These are phyloP conservation scores for Catharus minimus DNA, from an alignment of 2,113 vertebrate species.

Conservation along the genomic window DNA sequence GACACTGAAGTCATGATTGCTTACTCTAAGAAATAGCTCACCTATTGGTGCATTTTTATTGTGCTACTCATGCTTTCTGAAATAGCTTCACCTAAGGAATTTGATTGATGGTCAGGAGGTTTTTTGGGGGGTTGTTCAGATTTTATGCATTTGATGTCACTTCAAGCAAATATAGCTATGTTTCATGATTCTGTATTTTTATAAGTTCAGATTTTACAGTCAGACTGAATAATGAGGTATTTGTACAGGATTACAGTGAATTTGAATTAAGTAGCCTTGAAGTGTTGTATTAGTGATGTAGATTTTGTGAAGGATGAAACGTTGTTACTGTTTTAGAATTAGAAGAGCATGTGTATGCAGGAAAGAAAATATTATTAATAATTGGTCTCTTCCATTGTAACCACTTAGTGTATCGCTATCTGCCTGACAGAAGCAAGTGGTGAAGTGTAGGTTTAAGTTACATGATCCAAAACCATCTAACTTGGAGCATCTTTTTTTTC, in stretches of 20 bases:
- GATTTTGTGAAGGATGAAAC: not conserved
- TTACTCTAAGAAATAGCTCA: not conserved
- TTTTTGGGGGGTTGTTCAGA: rapidly evolving
- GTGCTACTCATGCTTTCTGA: not conserved
- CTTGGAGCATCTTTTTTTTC: not conserved
- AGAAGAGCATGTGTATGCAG: not conserved
- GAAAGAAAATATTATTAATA: not conserved
- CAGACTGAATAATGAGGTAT: not conserved
- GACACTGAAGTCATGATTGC: not conserved
- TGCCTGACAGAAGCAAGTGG: not conserved
- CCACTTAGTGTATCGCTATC: not conserved
- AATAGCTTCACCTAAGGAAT: not conserved
- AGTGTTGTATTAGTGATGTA: not conserved
- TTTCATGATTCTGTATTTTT: not conserved
- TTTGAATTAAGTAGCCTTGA: not conserved
- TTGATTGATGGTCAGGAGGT: not conserved
- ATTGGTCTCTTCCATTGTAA: not conserved
- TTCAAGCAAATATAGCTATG: not conserved
- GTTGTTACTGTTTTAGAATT: not conserved
- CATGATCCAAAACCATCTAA: not conserved
- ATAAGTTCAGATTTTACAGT: not conserved
- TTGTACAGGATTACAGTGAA: not conserved
- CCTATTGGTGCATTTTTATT: not conserved
- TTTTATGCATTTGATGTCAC: not conserved
- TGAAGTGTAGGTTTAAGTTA: not conserved